Percentiles rank a stretch among this genome's conserved stretches.
Evolutionary conservation across 1,140 invertebrate species (phyloP).

Genomic region (Zaprionus gabonicus): DNA sequence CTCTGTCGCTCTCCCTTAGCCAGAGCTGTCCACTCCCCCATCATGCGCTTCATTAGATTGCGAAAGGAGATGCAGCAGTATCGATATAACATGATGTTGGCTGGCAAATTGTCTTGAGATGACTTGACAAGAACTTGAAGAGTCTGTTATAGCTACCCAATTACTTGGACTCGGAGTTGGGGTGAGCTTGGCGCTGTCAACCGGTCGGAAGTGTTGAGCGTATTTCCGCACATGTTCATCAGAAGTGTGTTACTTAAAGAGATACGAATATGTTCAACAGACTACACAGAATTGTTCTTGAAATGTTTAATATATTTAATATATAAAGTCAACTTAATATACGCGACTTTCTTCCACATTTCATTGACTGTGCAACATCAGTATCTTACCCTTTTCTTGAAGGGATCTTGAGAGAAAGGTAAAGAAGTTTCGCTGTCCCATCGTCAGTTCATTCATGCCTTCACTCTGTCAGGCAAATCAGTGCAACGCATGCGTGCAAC

Average conservation of each 20-base stretch:
- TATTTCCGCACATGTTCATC: neutral
- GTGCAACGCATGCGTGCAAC: conserved; percentile 79
- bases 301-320: too few relatives aligned
- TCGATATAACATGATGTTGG: conserved; percentile 1
- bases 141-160: neutral
- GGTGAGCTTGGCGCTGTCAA: neutral
- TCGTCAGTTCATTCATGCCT: neutral
- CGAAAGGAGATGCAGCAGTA: neutral
- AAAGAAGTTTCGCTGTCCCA: conserved; percentile 4
- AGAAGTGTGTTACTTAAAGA: neutral
- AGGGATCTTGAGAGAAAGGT: neutral
- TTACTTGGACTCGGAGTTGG: neutral
- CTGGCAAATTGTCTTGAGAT: conserved; percentile 20
- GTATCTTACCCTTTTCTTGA: neutral
- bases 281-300: too few relatives aligned
- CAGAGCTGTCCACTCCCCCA: conserved; percentile 8
- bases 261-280: neutral
- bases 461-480: conserved; percentile 56
- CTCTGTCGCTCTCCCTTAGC: neutral
- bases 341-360: neutral
- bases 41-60: conserved; percentile 46
- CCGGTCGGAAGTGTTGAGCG: neutral
- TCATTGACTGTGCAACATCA: neutral
- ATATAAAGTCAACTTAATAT: too few relatives aligned
- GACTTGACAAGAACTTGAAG: conserved; percentile 1